Evolutionary conservation across 2,888 invertebrate genomes (phyloP).

Genomic region (Dasypolia templi): DNA sequence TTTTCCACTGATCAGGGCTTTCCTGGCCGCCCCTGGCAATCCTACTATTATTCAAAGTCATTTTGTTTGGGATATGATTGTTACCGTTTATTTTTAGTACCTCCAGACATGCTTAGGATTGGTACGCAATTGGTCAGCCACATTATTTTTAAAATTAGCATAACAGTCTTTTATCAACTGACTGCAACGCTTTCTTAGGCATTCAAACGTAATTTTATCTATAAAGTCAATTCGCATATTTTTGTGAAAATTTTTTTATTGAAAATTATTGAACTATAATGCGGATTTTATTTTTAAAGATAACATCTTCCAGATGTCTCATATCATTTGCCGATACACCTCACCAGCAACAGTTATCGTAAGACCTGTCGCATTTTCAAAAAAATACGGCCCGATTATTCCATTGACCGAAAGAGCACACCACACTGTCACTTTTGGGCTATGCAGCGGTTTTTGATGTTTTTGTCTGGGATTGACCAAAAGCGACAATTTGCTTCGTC

Average conservation of each 20-base stretch:
- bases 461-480: conserved; percentile 16
- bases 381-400: conserved; percentile 9
- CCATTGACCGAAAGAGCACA: conserved; percentile 14
- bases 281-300: conserved; percentile 4
- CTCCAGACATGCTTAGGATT: too few species aligned
- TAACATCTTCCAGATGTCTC: conserved; percentile 6
- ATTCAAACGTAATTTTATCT: too few species aligned
- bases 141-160: too few species aligned
- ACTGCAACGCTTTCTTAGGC: too few species aligned
- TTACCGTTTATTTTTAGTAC: too few species aligned
- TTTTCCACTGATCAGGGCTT: too few species aligned
- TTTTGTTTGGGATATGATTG: too few species aligned
- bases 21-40: too few species aligned
- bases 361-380: conserved; percentile 9
- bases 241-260: conserved; percentile 5
- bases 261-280: neutral
- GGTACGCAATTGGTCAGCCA: too few species aligned
- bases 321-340: conserved; percentile 42
- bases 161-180: too few species aligned
- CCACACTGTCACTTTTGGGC: conserved; percentile 11
- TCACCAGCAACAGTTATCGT: conserved; percentile 27
- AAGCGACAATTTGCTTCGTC: conserved; percentile 11
- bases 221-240: neutral
- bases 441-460: neutral
- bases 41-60: too few species aligned